A percentile compares a stretch with the other conserved stretches of the same genome.
These are phyloP conservation scores for Serranus cabrilla DNA, from an alignment of 2,797 vertebrate genomes.

Conservation along the genomic window DNA sequence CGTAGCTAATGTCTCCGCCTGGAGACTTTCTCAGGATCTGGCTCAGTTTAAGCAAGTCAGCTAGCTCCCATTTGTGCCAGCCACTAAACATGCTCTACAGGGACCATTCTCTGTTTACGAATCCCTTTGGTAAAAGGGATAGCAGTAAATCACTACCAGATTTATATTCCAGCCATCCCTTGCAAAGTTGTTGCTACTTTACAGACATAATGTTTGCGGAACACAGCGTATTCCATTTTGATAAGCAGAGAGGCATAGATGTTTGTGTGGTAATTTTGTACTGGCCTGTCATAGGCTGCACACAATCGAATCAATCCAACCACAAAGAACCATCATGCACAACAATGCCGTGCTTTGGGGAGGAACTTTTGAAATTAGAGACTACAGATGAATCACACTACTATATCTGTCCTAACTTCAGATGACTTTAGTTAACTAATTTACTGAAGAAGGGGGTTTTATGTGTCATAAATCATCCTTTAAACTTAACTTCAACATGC, in stretches of 20 bases:
- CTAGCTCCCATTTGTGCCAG: neutral
- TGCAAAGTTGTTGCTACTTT: neutral
- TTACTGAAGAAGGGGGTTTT: neutral
- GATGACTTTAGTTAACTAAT: neutral
- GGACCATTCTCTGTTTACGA: neutral
- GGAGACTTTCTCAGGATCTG: constrained; percentile 18
- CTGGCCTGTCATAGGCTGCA: neutral
- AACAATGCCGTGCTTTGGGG: neutral
- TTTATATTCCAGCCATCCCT: neutral
- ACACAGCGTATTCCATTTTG: neutral
- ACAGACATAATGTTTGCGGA: neutral
- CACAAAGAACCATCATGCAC: neutral
- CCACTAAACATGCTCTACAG: neutral
- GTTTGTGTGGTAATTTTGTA: neutral
- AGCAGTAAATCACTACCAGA: neutral
- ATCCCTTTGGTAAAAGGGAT: neutral
- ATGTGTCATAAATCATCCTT: neutral
- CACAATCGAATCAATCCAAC: constrained; percentile 7
- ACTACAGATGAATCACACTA: neutral
- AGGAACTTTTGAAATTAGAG: constrained; percentile 6
- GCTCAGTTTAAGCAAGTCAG: constrained; percentile 3
- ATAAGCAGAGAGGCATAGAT: neutral
- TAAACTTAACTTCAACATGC: neutral
- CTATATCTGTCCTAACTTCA: neutral
- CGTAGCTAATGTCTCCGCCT: neutral